These are phyloP conservation scores for Drosophila niveifrons DNA, from an alignment of 2,888 invertebrate genomes.

Conservation along the genomic window DNA sequence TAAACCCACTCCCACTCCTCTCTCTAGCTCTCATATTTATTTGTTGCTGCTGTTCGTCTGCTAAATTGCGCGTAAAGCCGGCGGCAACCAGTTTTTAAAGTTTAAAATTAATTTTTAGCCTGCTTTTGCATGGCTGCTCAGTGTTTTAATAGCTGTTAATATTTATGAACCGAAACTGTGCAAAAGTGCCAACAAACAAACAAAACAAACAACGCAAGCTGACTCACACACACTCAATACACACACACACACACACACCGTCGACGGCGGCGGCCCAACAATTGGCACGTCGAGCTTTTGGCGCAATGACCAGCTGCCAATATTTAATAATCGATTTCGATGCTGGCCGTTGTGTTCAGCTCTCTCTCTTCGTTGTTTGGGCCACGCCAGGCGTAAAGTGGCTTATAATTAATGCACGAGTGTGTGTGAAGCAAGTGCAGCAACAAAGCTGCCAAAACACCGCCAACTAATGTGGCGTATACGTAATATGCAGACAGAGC, in stretches of 20 bases:
- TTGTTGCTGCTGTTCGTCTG: constrained; percentile 18
- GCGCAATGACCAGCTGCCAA: constrained; percentile 61
- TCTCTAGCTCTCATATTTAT: neutral
- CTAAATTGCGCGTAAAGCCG: constrained; percentile 67
- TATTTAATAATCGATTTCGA: constrained; percentile 64
- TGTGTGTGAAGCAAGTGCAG: constrained; percentile 33
- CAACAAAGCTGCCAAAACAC: constrained; percentile 20
- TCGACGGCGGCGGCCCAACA: constrained; percentile 11
- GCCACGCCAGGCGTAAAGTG: constrained; percentile 46
- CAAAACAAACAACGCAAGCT: constrained; percentile 35
- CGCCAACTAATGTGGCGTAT: constrained; percentile 20
- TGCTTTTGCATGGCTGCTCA: constrained; percentile 33
- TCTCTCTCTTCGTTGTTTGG: constrained; percentile 15
- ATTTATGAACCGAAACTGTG: constrained; percentile 70
- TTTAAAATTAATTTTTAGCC: constrained; percentile 74
- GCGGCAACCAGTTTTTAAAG: constrained; percentile 70
- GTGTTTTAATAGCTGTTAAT: constrained; percentile 77
- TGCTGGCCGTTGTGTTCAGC: constrained; percentile 7
- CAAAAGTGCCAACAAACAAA: constrained; percentile 44
- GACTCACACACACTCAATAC: constrained; percentile 15
- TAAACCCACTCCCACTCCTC: too few relatives aligned
- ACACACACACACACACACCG: constrained; percentile 13
- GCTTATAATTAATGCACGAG: constrained; percentile 65
- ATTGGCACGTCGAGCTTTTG: constrained; percentile 37
- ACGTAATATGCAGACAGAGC: neutral